Percentiles rank a stretch among this genome's conserved stretches.
Conservation (phyloP, 2,113 vertebrate genomes). For the Ellobius talpinus region DNA sequence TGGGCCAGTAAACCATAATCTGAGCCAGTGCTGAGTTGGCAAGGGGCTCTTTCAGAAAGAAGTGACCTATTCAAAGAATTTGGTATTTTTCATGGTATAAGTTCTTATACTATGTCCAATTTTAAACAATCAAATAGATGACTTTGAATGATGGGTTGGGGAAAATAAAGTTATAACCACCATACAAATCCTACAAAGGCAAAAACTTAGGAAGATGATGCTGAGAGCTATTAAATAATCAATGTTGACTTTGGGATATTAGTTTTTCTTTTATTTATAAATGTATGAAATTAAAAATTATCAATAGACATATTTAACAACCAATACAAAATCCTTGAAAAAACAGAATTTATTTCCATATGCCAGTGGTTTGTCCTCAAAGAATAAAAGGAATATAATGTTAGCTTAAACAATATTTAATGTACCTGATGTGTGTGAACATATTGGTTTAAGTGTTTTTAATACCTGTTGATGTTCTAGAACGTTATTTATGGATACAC, state of each 20-base stretch:
- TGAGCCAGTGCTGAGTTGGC: background rate
- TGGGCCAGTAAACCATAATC: background rate
- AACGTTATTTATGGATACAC: background rate
- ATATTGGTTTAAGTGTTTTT: background rate
- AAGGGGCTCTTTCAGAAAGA: background rate
- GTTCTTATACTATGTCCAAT: background rate
- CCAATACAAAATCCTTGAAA: background rate
- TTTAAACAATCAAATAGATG: background rate
- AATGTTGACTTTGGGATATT: background rate
- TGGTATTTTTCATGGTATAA: background rate
- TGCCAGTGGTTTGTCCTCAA: background rate
- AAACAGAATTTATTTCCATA: background rate
- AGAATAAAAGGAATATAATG: conserved; percentile 40
- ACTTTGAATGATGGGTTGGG: background rate
- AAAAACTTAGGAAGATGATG: fast-evolving
- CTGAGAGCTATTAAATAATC: background rate
- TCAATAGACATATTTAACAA: background rate
- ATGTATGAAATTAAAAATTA: conserved; percentile 12
- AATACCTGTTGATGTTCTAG: conserved; percentile 13
- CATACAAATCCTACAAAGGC: fast-evolving
- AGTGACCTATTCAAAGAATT: background rate
- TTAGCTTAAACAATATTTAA: conserved; percentile 40
- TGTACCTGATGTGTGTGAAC: background rate
- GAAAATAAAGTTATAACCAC: background rate
- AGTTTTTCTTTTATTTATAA: conserved; percentile 25